Conservation (phyloP, 2,113 vertebrate genomes). For the Crypturellus undulatus region DNA sequence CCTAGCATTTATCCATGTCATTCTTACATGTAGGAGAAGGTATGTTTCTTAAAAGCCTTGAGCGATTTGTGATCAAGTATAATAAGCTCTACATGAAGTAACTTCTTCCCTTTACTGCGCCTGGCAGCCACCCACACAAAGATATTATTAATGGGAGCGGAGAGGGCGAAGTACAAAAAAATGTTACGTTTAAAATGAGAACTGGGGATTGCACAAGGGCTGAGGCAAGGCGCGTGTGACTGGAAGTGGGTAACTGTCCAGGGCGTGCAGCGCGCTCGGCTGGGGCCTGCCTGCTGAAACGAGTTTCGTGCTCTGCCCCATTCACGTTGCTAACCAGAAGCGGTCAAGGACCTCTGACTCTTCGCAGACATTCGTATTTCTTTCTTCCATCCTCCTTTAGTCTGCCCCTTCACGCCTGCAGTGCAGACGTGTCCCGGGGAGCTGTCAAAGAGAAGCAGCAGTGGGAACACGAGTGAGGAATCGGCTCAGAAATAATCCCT, state of each 20-base stretch:
- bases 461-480: background rate
- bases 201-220: conserved; percentile 50
- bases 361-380: background rate
- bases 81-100: conserved; percentile 34
- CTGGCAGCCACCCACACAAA: conserved; percentile 44
- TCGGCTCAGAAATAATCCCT: conserved; percentile 14
- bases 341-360: background rate
- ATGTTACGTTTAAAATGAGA: conserved; percentile 55
- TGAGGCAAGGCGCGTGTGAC: conserved; percentile 51
- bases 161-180: conserved; percentile 53
- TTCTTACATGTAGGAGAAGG: background rate
- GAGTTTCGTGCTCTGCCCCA: background rate
- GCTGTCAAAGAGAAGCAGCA: background rate
- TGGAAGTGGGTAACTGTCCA: conserved; percentile 45
- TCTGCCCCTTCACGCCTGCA: background rate
- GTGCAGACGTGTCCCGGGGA: background rate
- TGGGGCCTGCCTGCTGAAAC: background rate
- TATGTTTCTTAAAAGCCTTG: background rate
- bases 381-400: background rate
- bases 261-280: background rate
- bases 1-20: background rate
- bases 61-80: conserved; percentile 15
- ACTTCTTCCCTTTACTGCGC: conserved; percentile 33
- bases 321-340: background rate
- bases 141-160: conserved; percentile 36